These are phyloP conservation scores for Sebastes diaconus DNA, from an alignment of 2,797 vertebrate species.

Conservation along the genomic window DNA sequence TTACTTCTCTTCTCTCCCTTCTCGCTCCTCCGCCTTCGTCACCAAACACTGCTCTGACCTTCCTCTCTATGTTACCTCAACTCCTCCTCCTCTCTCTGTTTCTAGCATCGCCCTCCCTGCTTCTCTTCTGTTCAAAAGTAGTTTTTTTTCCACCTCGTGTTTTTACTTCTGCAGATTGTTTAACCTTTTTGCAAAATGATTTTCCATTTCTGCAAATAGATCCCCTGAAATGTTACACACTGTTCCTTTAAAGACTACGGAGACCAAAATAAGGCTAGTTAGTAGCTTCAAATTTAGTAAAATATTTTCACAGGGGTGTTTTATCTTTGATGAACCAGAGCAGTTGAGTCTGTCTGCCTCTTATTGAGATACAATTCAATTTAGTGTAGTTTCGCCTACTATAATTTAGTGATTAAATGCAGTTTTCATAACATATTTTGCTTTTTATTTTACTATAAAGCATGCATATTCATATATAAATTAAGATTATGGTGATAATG, in stretches of 20 bases:
- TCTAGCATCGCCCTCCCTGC: neutral
- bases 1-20: conserved; percentile 16
- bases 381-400: neutral
- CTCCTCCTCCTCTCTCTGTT: neutral
- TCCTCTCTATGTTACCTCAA: neutral
- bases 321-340: neutral
- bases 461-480: neutral
- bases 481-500: too few species aligned
- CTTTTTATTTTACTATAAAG: neutral
- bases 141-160: neutral
- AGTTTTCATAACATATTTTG: neutral
- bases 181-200: neutral
- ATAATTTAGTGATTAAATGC: neutral
- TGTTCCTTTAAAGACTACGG: too few species aligned
- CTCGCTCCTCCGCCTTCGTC: conserved; percentile 2
- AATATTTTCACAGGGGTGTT: neutral
- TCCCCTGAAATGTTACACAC: too few species aligned
- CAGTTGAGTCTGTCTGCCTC: neutral
- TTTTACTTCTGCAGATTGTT: neutral
- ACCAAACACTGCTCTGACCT: neutral
- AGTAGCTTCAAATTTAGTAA: neutral
- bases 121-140: neutral
- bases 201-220: too few species aligned
- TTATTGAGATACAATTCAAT: neutral
- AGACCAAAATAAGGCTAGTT: neutral